Evolutionary conservation across 2,888 invertebrate species (phyloP).

Genomic region (Stegana nigrithorax): DNA sequence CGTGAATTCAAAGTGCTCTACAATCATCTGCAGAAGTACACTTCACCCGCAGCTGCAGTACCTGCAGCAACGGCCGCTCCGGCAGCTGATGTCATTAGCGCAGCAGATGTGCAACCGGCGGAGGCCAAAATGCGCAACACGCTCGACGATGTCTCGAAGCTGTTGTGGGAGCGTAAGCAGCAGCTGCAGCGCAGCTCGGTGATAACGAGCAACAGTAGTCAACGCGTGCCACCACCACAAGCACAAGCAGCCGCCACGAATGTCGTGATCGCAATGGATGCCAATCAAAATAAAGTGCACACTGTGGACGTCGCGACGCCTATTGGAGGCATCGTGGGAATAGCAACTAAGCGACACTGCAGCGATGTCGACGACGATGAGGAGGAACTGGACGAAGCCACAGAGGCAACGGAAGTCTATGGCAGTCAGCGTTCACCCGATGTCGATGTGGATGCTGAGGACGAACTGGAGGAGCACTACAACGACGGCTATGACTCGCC

Average conservation of each 20-base stretch:
- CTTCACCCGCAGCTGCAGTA: constrained; percentile 47
- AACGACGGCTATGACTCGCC: constrained; percentile 76
- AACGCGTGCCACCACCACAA: constrained; percentile 15
- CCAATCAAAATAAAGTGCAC: constrained; percentile 5
- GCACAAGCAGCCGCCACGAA: constrained; percentile 24
- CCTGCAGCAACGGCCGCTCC: constrained; percentile 30
- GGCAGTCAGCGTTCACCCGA: too few relatives aligned
- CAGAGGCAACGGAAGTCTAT: too few relatives aligned
- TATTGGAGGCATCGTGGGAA: too few relatives aligned
- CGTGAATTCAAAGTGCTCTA: constrained; percentile 65
- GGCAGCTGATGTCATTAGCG: constrained; percentile 5
- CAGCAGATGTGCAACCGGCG: constrained; percentile 28
- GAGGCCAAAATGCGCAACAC: constrained; percentile 50
- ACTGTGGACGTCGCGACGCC: too few relatives aligned
- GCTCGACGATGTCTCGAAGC: constrained; percentile 51
- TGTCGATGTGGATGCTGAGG: constrained; percentile 42
- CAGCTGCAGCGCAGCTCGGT: constrained; percentile 50
- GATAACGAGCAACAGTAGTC: constrained; percentile 38
- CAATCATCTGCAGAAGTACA: constrained; percentile 56
- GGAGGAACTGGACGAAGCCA: constrained; percentile 52
- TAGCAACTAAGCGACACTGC: constrained; percentile 40
- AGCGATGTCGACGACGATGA: constrained; percentile 51
- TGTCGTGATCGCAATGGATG: too few relatives aligned
- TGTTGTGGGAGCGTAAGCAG: constrained; percentile 47
- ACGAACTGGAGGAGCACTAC: constrained; percentile 42